These are phyloP conservation scores for Pollicipes pollicipes DNA, from an alignment of 1,140 invertebrate species.

Conservation along the genomic window DNA sequence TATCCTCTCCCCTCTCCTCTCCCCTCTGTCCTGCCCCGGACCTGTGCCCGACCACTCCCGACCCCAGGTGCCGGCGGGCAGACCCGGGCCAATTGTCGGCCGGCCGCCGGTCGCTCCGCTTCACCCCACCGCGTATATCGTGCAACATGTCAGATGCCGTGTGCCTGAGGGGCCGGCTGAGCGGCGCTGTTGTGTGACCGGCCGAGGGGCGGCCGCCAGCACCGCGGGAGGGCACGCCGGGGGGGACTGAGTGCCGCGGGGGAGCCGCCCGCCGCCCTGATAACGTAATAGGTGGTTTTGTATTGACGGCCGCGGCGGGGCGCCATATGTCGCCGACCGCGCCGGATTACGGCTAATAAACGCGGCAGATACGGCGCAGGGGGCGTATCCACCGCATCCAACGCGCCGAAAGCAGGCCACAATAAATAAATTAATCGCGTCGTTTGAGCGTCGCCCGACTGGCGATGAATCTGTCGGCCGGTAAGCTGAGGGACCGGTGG, in stretches of 20 bases:
- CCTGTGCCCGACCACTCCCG: neutral
- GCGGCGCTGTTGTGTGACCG: neutral
- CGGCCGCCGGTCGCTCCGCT: no score
- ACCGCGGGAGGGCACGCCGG: no score
- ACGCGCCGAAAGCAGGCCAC: neutral
- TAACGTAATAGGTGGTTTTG: conserved; percentile 2
- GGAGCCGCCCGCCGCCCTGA: neutral
- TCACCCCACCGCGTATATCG: neutral
- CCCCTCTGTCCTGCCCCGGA: no score
- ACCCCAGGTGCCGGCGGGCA: neutral
- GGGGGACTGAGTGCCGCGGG: neutral
- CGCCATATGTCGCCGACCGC: neutral
- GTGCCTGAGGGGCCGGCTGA: neutral
- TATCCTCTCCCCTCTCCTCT: neutral
- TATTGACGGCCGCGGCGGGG: neutral
- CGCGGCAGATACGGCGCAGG: neutral
- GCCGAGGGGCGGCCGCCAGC: neutral
- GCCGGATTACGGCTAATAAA: conserved; percentile 1
- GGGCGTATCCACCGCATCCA: neutral
- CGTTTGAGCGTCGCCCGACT: neutral
- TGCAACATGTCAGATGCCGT: neutral
- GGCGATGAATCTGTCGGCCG: neutral
- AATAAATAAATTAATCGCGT: neutral
- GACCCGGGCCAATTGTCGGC: neutral
- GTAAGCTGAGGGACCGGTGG: no score